These are phyloP conservation scores for Argynnis bischoffii DNA, from an alignment of 2,888 invertebrate species.

Conservation along the genomic window DNA sequence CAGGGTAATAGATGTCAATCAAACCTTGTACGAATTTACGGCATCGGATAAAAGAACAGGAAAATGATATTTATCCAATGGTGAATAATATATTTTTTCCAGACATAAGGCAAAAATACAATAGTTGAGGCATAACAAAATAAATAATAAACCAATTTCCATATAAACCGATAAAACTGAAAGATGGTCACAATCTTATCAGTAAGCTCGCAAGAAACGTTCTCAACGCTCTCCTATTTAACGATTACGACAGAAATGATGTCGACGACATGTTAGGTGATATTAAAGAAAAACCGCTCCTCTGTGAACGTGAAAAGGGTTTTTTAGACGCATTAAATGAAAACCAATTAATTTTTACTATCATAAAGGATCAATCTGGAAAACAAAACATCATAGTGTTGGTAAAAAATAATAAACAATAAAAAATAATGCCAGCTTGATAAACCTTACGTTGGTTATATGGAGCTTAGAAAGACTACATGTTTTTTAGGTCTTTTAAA, in stretches of 20 bases:
- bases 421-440: too few relatives aligned
- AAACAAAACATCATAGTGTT: too few relatives aligned
- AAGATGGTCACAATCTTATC: conserved; percentile 37
- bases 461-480: too few relatives aligned
- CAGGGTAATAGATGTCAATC: too few relatives aligned
- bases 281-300: neutral
- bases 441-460: too few relatives aligned
- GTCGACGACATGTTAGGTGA: conserved; percentile 29
- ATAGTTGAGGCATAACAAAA: conserved; percentile 2
- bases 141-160: conserved; percentile 23
- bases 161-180: conserved; percentile 18
- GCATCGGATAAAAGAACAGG: too few relatives aligned
- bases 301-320: neutral
- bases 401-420: too few relatives aligned
- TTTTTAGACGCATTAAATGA: neutral
- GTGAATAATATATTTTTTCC: neutral
- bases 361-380: too few relatives aligned
- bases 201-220: conserved; percentile 22
- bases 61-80: neutral
- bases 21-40: too few relatives aligned
- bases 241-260: conserved; percentile 40
- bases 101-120: neutral
- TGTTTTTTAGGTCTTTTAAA: too few relatives aligned
- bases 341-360: neutral
- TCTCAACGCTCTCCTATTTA: conserved; percentile 33